Evolutionary conservation across 2,888 invertebrate species (phyloP).

Genomic region (Diarsia dahlii): DNA sequence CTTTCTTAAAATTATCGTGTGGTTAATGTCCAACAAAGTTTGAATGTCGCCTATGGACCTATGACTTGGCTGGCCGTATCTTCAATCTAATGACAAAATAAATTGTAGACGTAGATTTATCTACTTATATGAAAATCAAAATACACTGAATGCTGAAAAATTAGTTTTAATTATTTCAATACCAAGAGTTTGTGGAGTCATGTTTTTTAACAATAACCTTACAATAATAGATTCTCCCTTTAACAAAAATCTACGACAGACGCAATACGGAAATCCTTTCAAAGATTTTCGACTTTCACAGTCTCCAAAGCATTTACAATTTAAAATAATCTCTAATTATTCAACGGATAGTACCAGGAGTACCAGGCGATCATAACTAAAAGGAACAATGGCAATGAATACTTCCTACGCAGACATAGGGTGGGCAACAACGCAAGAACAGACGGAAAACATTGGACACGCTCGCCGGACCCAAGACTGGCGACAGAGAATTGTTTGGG

Average conservation of each 20-base stretch:
- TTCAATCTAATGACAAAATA: no score
- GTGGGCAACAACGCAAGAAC: slow-evolving; percentile 76
- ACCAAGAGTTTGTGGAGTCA: no score
- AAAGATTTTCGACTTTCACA: slow-evolving; percentile 12
- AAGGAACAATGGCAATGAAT: slow-evolving; percentile 71
- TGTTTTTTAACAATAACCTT: no score
- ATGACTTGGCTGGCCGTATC: no score
- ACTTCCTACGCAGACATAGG: slow-evolving; percentile 80
- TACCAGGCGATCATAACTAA: slow-evolving; percentile 54
- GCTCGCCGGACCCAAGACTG: slow-evolving; percentile 71
- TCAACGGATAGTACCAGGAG: slow-evolving; percentile 44
- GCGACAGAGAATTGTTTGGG: slow-evolving; percentile 51
- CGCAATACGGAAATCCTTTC: neutral
- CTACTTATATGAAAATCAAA: no score
- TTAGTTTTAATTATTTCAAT: no score
- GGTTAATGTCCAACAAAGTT: no score
- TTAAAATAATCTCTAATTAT: slow-evolving; percentile 56
- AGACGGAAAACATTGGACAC: slow-evolving; percentile 87
- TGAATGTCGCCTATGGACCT: no score
- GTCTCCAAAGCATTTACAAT: slow-evolving; percentile 40
- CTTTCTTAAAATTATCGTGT: no score
- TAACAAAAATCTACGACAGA: neutral
- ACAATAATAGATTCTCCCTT: no score
- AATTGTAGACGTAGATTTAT: no score
- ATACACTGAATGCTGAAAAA: no score